Conservation (phyloP, 2,888 invertebrate species). For the Trichopria drosophilae region DNA sequence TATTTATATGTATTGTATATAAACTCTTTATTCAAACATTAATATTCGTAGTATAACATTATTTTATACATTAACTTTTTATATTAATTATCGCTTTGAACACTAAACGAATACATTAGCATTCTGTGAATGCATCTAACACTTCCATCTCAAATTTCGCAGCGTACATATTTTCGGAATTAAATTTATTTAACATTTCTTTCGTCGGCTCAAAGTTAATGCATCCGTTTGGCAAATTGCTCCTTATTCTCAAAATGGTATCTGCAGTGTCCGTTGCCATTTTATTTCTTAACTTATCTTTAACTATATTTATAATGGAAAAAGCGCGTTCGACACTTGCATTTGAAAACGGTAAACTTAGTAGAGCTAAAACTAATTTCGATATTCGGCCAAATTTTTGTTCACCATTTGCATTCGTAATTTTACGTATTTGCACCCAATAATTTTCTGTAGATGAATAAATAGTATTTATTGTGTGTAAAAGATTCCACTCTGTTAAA, state of each 20-base stretch:
- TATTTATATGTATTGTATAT: no score
- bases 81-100: no score
- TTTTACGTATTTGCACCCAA: constrained; percentile 4
- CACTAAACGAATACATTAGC: no score
- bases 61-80: no score
- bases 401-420: constrained; percentile 15
- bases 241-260: constrained; percentile 12
- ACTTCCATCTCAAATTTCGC: background rate
- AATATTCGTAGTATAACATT: no score
- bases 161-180: constrained; percentile 6
- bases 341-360: constrained; percentile 33
- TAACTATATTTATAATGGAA: constrained; percentile 28
- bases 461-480: no score
- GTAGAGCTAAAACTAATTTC: no score
- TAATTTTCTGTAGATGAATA: constrained; percentile 8
- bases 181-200: constrained; percentile 13
- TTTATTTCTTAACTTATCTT: constrained; percentile 29
- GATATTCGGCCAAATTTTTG: no score
- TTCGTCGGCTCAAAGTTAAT: constrained; percentile 13
- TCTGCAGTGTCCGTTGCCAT: constrained; percentile 13
- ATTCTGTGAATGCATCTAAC: no score
- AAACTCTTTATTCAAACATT: no score
- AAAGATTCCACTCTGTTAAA: no score
- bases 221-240: constrained; percentile 2
- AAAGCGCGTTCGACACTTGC: no score